Evolutionary conservation across 1,140 invertebrate species (phyloP).

Genomic region (Aphidius gifuensis): DNA sequence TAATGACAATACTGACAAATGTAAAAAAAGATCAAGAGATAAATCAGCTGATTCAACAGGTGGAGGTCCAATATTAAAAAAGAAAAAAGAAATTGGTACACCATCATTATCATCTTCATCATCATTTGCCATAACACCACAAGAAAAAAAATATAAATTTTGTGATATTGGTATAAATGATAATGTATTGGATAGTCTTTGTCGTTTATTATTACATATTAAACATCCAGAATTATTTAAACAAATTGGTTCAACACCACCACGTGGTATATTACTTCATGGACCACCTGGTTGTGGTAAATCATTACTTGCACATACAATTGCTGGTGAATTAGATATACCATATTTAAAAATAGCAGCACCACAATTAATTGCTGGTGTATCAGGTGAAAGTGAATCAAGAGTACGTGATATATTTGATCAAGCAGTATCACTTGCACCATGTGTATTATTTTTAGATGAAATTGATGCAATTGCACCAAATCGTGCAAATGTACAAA

Average conservation of each 20-base stretch:
- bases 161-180: slow-evolving; percentile 74
- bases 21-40: too few species aligned
- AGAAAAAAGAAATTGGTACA: slow-evolving; percentile 28
- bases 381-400: slow-evolving; percentile 94
- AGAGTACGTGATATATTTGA: slow-evolving; percentile 89
- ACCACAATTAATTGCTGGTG: slow-evolving; percentile 89
- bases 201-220: slow-evolving; percentile 77
- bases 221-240: slow-evolving; percentile 80
- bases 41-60: slow-evolving; percentile 27
- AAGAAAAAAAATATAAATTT: slow-evolving; percentile 61
- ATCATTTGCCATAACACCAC: background rate
- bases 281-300: slow-evolving; percentile 94
- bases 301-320: slow-evolving; percentile 85
- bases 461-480: slow-evolving; percentile 90
- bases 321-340: slow-evolving; percentile 78
- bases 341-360: slow-evolving; percentile 83
- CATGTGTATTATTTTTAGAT: slow-evolving; percentile 90
- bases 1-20: too few species aligned
- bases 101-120: background rate
- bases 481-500: slow-evolving; percentile 81
- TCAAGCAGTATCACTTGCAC: slow-evolving; percentile 69
- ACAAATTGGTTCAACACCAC: slow-evolving; percentile 75
- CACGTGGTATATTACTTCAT: slow-evolving; percentile 81
- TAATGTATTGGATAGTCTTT: slow-evolving; percentile 71
- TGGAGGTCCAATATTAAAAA: slow-evolving; percentile 29